Conservation (phyloP, 37 sponge, comb jelly and placozoan species). For the Crambe crambe region DNA sequence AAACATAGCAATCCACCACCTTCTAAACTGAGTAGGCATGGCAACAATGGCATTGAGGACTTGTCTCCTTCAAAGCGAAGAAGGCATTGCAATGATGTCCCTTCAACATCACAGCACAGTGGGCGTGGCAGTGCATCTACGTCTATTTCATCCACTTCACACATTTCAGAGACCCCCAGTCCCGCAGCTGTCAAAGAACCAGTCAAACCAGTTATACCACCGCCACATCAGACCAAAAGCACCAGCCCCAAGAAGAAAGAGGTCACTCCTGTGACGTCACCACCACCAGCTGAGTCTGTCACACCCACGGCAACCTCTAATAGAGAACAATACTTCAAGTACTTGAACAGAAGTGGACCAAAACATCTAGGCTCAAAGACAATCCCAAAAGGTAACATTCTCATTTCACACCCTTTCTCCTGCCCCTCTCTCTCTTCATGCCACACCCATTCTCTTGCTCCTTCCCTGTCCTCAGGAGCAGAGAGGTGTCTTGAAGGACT, state of each 20-base stretch:
- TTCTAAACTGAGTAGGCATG: neutral
- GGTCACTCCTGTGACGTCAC: neutral
- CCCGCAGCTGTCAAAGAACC: neutral
- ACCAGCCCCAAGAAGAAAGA: neutral
- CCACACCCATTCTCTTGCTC: neutral
- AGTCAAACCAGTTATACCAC: neutral
- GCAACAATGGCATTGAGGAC: no score
- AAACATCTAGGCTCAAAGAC: constrained; percentile 75
- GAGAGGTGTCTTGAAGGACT: constrained; percentile 67
- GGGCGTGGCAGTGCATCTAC: neutral
- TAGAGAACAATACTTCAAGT: constrained; percentile 58
- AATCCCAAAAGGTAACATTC: constrained; percentile 61
- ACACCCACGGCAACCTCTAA: constrained; percentile 16
- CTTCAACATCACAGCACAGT: no score
- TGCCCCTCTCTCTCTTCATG: neutral
- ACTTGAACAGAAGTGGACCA: constrained; percentile 69
- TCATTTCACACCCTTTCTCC: neutral
- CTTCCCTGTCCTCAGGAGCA: constrained; percentile 13
- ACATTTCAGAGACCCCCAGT: neutral
- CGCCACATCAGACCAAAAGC: neutral
- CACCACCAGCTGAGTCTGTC: neutral
- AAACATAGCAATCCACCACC: neutral
- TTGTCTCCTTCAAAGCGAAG: no score
- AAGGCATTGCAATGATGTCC: no score
- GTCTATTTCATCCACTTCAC: neutral